Percentiles rank a stretch among this genome's conserved stretches.
Conservation (phyloP, 1,140 invertebrate species). For the Drosophila pachea region DNA sequence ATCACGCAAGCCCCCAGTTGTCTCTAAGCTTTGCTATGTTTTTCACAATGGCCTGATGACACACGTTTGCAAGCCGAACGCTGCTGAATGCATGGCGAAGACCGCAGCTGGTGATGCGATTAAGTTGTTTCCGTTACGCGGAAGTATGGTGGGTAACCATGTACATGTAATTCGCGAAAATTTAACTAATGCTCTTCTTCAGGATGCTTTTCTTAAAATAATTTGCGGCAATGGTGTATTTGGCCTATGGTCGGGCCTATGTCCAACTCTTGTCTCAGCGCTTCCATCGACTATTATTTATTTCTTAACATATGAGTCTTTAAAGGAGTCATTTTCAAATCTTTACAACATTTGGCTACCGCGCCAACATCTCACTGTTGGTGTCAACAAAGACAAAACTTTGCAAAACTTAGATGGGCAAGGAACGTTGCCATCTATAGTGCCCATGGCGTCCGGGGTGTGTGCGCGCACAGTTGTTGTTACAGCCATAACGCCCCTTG, state of each 20-base stretch:
- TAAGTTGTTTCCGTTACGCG: constrained; percentile 89
- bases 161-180: neutral
- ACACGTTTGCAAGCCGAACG: constrained; percentile 88
- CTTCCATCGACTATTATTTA: constrained; percentile 97
- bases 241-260: constrained; percentile 97
- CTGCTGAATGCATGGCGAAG: constrained; percentile 81
- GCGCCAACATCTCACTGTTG: constrained; percentile 81
- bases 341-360: constrained; percentile 76
- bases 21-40: constrained; percentile 94
- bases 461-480: constrained; percentile 91
- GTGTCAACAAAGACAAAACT: neutral
- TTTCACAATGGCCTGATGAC: constrained; percentile 99
- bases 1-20: constrained; percentile 91
- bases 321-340: constrained; percentile 83
- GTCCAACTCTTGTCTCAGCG: constrained; percentile 96
- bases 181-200: neutral
- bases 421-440: constrained; percentile 82
- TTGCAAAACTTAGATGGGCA: neutral
- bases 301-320: constrained; percentile 97
- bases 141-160: constrained; percentile 88
- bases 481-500: constrained; percentile 93
- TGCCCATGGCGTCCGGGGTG: constrained; percentile 89
- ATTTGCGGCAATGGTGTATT: constrained; percentile 89
- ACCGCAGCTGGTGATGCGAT: constrained; percentile 72
- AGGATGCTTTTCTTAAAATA: constrained; percentile 98